Evolutionary conservation across 2,888 invertebrate genomes (phyloP).

Genomic region (Acronicta psi): DNA sequence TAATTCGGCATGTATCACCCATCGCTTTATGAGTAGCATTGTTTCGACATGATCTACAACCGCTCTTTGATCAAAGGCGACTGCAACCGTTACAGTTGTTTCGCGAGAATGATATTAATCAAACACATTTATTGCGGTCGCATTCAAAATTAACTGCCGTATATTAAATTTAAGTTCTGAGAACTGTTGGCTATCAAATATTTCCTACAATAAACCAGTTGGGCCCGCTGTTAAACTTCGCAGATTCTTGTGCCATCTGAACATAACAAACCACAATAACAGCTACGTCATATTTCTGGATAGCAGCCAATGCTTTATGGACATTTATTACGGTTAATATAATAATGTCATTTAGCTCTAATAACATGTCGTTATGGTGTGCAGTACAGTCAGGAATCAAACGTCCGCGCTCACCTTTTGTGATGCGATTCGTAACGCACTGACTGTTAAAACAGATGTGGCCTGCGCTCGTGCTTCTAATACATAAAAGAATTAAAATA

Average conservation of each 20-base stretch:
- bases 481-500: constrained; percentile 63
- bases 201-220: constrained; percentile 83
- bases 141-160: constrained; percentile 81
- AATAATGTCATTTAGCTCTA: constrained; percentile 66
- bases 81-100: constrained; percentile 80
- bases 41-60: constrained; percentile 77
- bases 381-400: constrained; percentile 40
- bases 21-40: constrained; percentile 66
- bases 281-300: constrained; percentile 77
- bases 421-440: constrained; percentile 49
- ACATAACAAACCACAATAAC: constrained; percentile 68
- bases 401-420: constrained; percentile 40
- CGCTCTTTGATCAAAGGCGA: constrained; percentile 78
- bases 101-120: constrained; percentile 85
- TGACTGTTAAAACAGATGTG: constrained; percentile 60
- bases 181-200: constrained; percentile 85
- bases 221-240: constrained; percentile 74
- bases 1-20: constrained; percentile 69
- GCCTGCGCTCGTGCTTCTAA: constrained; percentile 53
- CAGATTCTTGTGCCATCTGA: constrained; percentile 72
- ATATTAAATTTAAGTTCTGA: constrained; percentile 82
- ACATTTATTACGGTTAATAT: constrained; percentile 71
- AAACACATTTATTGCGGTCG: constrained; percentile 85
- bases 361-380: constrained; percentile 55
- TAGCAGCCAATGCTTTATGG: constrained; percentile 79